Conservation (phyloP, 2,888 invertebrate species). For the Plebejus argus region DNA sequence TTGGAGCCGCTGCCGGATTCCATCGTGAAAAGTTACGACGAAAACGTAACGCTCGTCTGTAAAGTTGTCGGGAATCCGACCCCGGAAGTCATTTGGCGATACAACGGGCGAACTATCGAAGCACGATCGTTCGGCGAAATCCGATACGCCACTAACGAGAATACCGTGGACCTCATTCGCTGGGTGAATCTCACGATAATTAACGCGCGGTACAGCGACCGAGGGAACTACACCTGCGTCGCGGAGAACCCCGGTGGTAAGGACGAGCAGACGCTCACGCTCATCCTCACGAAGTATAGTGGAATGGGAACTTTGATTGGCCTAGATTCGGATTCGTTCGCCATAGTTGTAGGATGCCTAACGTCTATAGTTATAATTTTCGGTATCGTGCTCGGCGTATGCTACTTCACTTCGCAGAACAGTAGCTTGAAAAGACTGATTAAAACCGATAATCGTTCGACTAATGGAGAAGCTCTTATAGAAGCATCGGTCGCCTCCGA, state of each 20-base stretch:
- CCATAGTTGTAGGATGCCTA: constrained; percentile 75
- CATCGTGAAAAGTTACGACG: constrained; percentile 83
- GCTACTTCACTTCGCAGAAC: constrained; percentile 78
- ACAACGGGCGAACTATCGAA: constrained; percentile 83
- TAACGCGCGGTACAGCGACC: constrained; percentile 83
- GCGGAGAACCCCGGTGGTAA: constrained; percentile 92
- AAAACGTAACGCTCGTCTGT: constrained; percentile 88
- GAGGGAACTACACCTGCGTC: constrained; percentile 88
- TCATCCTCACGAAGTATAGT: constrained; percentile 78
- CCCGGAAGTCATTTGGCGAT: constrained; percentile 88
- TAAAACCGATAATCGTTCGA: constrained; percentile 81
- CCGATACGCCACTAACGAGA: constrained; percentile 72
- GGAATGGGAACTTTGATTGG: constrained; percentile 69
- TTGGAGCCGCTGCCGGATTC: constrained; percentile 82
- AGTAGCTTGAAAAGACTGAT: constrained; percentile 81
- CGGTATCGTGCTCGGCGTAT: constrained; percentile 71
- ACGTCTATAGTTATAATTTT: constrained; percentile 72
- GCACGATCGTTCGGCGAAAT: constrained; percentile 73
- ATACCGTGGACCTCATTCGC: constrained; percentile 70
- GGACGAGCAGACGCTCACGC: constrained; percentile 86
- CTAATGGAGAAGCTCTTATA: constrained; percentile 84
- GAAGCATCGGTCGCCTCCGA: constrained; percentile 88
- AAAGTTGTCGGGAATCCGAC: constrained; percentile 88
- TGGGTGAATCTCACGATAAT: constrained; percentile 87
- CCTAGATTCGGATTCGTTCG: constrained; percentile 75